phyloP scores from a whole-genome alignment of 2,113 vertebrate genomes.

The Lates calcarifer region DNA sequence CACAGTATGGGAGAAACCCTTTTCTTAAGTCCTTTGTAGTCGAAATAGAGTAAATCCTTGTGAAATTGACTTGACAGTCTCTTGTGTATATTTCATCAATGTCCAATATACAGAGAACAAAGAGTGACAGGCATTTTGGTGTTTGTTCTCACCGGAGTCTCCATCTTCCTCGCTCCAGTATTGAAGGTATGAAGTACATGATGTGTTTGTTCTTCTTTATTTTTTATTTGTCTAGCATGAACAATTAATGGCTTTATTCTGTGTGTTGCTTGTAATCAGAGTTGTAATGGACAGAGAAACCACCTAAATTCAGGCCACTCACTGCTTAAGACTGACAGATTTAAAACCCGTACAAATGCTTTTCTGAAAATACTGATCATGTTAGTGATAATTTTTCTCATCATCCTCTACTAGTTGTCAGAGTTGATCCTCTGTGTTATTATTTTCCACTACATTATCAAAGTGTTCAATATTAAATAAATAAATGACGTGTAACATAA shows the following conservation, averaged over 20 bases:
- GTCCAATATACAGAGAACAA: constrained; percentile 87
- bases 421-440: background rate
- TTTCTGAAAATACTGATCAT: background rate
- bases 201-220: background rate
- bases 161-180: constrained; percentile 95
- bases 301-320: background rate
- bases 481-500: no score
- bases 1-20: background rate
- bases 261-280: background rate
- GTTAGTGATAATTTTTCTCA: background rate
- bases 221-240: background rate
- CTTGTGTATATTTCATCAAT: constrained; percentile 37
- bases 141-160: constrained; percentile 94
- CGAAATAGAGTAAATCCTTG: background rate
- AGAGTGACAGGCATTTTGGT: constrained; percentile 93
- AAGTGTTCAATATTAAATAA: no score
- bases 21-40: background rate
- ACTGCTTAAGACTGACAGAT: background rate
- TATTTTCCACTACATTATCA: no score
- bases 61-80: background rate
- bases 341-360: constrained; percentile 1
- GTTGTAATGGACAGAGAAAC: background rate
- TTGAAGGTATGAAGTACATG: constrained; percentile 88
- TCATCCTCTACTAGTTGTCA: background rate
- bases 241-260: background rate